A percentile compares a stretch with the other conserved stretches of the same genome.
phyloP scores from a whole-genome alignment of 1,140 invertebrate species.

The Hormaphis cornu region DNA sequence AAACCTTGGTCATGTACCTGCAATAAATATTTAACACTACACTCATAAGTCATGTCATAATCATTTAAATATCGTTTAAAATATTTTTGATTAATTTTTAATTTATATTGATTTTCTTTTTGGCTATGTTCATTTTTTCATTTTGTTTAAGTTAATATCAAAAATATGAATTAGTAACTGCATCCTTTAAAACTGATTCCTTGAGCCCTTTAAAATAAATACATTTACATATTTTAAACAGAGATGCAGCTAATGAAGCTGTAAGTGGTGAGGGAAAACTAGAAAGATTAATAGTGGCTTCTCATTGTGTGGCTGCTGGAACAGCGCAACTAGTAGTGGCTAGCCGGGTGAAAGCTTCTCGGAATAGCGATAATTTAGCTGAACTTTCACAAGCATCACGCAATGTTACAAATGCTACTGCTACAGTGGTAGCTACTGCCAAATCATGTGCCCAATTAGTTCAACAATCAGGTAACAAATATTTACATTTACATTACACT shows the following conservation, averaged over 20 bases:
- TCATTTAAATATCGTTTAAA: too few relatives aligned
- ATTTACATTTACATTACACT: constrained; percentile 9
- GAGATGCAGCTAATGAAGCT: constrained; percentile 86
- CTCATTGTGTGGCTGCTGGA: constrained; percentile 93
- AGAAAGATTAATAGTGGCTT: constrained; percentile 88
- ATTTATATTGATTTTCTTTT: too few relatives aligned
- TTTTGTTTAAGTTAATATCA: too few relatives aligned
- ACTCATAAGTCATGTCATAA: too few relatives aligned
- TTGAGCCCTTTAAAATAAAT: too few relatives aligned
- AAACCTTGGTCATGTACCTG: too few relatives aligned
- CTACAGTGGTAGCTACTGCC: constrained; percentile 82
- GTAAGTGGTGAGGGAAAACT: constrained; percentile 79
- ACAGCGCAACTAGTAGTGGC: constrained; percentile 95
- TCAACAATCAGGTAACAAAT: constrained; percentile 67
- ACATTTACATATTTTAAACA: constrained; percentile 42
- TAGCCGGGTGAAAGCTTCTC: constrained; percentile 81
- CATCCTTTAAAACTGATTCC: too few relatives aligned
- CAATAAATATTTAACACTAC: too few relatives aligned
- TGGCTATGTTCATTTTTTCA: too few relatives aligned
- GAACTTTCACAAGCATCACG: constrained; percentile 75
- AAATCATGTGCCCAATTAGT: constrained; percentile 77
- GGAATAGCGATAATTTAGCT: constrained; percentile 64
- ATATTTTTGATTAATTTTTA: too few relatives aligned
- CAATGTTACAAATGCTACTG: constrained; percentile 79
- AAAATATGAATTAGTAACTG: too few relatives aligned